Evolutionary conservation across 2,888 invertebrate genomes (phyloP), one percentile per base, ranked within the genome.

Genomic region (Rhyacophila evoluta): DNA sequence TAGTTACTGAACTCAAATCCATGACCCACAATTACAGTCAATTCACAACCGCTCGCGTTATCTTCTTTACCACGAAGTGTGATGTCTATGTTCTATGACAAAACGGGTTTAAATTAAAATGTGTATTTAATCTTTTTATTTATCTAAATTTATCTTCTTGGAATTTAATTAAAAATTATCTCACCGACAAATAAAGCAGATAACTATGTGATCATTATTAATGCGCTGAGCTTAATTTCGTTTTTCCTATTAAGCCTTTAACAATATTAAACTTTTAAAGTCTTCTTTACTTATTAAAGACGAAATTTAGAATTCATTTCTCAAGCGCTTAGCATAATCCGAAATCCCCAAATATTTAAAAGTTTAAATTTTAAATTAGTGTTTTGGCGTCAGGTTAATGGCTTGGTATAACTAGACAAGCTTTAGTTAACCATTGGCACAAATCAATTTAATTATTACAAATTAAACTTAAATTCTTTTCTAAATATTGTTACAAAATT

Each of bases 361-460:
- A 25, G 55, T 55, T 55, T 55, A 55, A 55, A 55, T 55, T 55
- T 55, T 55, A 55, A 55, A 55, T 55, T 55, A 55, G 55, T 55
- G 55, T 55, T 55, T 55, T 55, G 55, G 55, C 55, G 55, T 55
- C 55, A 19, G 55, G 55, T 55, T 55, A 55, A 55, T 55, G 55
- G 55, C 55, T 19, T 10, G 10, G 55, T 19, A 19, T 55, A 55
- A 55, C 55, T 55, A 55, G 55, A 10, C 25, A 10, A 55, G 55
- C 19, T 19, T 15, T 55, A 1, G 2, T 1, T 19, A 55, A 55
- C 55, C 25, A 25, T 2, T 8, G 10, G 55, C 29, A 33, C 6
- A n/a, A n/a, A n/a, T n/a, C n/a, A n/a, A n/a, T n/a, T n/a, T n/a
- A n/a, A n/a, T n/a, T n/a, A n/a, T n/a, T n/a, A n/a, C n/a, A n/a